Percentiles rank a stretch among this genome's conserved stretches.
Conservation (phyloP, 1,140 invertebrate genomes). For the Microplitis demolitor region DNA sequence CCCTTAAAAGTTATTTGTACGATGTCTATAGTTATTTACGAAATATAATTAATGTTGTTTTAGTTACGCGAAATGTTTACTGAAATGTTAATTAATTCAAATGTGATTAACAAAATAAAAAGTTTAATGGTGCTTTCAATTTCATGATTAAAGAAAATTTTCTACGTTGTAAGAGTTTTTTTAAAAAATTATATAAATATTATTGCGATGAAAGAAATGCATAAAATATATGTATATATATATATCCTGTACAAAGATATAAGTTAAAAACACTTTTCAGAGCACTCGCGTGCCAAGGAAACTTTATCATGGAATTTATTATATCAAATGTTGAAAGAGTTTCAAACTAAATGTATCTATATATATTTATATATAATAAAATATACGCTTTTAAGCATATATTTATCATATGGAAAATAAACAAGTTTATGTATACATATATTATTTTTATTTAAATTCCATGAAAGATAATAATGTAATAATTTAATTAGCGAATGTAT, state of each 20-base stretch:
- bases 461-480: no score
- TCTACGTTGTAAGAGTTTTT: no score
- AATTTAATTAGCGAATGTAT: no score
- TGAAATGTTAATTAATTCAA: no score
- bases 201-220: no score
- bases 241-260: not conserved
- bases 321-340: not conserved
- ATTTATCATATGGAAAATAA: not conserved
- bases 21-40: not conserved
- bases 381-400: not conserved
- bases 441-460: not conserved
- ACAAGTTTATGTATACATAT: not conserved
- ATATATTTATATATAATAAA: slow-evolving; percentile 24
- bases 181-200: no score
- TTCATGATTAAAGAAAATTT: no score
- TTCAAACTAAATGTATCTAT: not conserved
- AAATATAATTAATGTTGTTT: not conserved
- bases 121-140: no score
- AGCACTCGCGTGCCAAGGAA: not conserved
- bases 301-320: slow-evolving; percentile 30
- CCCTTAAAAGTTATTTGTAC: not conserved
- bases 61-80: not conserved
- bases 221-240: not conserved
- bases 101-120: no score
- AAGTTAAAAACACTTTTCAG: not conserved